Evolutionary conservation across 2,888 invertebrate species (phyloP), one percentile per base, ranked within the genome.

Genomic region (Hoplodrina ambigua): DNA sequence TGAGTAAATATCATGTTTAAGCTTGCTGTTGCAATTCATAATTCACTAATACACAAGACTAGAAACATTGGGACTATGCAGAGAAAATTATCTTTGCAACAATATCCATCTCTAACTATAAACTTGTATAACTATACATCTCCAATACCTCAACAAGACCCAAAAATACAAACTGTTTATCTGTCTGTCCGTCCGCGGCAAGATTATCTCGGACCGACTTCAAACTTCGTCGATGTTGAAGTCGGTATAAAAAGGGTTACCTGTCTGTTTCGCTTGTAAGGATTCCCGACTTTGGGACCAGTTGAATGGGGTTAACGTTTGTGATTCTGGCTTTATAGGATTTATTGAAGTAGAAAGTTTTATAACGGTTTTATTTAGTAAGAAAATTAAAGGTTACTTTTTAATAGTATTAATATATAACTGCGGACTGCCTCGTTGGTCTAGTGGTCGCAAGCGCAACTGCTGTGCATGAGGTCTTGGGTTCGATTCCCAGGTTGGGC

Each of bases 161-260:
- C 49, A 30, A 46, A 70, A 54, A 59, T 80, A 74, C 61, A 65
- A 83, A 80, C 69, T 72, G 60, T 78, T 71, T 81, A 72, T 81
- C 83, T 60, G 58, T 74, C 71, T 53, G 70, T 67, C 70, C 66
- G 71, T 80, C 78, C 54, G 72, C 53, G 25, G 57, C 56, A 37
- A 71, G 73, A 83, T 80, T 81, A 83, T 73, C 72, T 72, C 52
- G 52, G 25, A 68, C 75, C 74, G 70, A 65, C 72, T 73, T 76
- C 69, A 84, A 77, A 84, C 72, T 83, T 76, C 8, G 54, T 66
- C 65, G 58, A 75, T 65, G 25, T 80, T 56, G 64, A 72, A 80
- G 60, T 55, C 66, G 65, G 78, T 71, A 37, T 80, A 80, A 78
- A 81, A 81, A 80, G 70, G 80, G 75, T 74, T 78, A 68, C 68